phyloP scores from a whole-genome alignment of 2,113 vertebrate genomes.

The Solea senegalensis region DNA sequence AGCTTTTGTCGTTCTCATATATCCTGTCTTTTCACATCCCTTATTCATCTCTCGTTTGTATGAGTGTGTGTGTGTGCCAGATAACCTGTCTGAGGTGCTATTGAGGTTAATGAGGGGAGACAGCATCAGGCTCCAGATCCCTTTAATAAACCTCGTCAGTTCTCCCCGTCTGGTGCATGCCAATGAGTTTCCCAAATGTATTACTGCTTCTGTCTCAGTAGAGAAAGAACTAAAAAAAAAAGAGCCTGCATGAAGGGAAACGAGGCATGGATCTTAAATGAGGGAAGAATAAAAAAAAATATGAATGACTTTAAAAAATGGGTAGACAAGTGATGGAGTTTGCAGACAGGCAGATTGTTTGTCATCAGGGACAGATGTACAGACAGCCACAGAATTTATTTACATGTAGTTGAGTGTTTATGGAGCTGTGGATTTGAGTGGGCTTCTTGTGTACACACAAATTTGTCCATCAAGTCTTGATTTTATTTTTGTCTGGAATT shows the following conservation, averaged over 20 bases:
- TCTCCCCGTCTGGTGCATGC: conserved; percentile 40
- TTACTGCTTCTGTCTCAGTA: neutral
- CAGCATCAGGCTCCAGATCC: conserved; percentile 62
- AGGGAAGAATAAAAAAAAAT: conserved; percentile 11
- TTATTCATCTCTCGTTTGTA: conserved; percentile 19
- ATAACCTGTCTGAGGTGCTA: conserved; percentile 58
- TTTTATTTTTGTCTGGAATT: too few relatives aligned
- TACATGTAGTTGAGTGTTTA: neutral
- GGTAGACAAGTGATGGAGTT: neutral
- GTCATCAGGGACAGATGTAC: conserved; percentile 8
- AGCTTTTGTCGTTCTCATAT: neutral
- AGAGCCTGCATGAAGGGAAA: conserved; percentile 17
- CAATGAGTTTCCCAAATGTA: conserved; percentile 51
- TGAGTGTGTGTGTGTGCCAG: conserved; percentile 18
- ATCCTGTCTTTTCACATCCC: conserved; percentile 4
- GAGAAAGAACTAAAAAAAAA: conserved; percentile 24
- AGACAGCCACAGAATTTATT: neutral
- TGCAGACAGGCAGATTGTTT: conserved; percentile 13
- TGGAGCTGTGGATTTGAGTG: neutral
- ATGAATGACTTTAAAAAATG: neutral
- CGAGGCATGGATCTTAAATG: conserved; percentile 3
- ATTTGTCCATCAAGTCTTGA: too few relatives aligned
- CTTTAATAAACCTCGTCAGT: conserved; percentile 68
- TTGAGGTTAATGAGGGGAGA: conserved; percentile 70
- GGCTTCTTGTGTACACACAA: too few relatives aligned